Percentiles rank a stretch among this genome's conserved stretches.
These are phyloP conservation scores for Cydia strobilella DNA, from an alignment of 1,140 invertebrate species.

Conservation along the genomic window DNA sequence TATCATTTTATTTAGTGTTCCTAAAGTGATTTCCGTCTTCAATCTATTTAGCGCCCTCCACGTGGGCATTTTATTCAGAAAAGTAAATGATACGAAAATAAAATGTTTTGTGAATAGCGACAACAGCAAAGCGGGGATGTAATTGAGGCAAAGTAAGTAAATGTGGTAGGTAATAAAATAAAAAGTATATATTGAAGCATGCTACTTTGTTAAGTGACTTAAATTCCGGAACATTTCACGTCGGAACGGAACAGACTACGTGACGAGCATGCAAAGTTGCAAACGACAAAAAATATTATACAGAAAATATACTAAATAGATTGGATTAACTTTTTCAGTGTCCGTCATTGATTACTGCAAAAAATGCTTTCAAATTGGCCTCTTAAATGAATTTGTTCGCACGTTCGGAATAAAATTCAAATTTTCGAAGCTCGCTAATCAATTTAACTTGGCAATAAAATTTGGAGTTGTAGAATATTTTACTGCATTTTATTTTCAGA, in stretches of 20 bases:
- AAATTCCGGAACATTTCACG: neutral
- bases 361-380: neutral
- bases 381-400: neutral
- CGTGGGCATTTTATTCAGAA: neutral
- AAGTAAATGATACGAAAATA: neutral
- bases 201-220: neutral
- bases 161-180: too few species aligned
- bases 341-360: neutral
- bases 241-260: constrained; percentile 17
- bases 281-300: neutral
- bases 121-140: neutral
- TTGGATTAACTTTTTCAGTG: constrained; percentile 8
- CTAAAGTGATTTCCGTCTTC: neutral
- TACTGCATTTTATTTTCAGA: constrained; percentile 9
- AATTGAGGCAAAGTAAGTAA: neutral
- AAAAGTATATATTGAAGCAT: neutral
- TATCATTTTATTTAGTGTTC: too few species aligned
- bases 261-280: constrained; percentile 1
- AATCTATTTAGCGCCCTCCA: neutral
- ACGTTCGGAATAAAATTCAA: neutral
- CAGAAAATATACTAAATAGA: neutral
- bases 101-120: neutral
- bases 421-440: neutral
- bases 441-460: neutral
- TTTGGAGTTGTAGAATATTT: constrained; percentile 2